phyloP scores from a whole-genome alignment of 2,888 invertebrate species.

The Volucella zonaria region DNA sequence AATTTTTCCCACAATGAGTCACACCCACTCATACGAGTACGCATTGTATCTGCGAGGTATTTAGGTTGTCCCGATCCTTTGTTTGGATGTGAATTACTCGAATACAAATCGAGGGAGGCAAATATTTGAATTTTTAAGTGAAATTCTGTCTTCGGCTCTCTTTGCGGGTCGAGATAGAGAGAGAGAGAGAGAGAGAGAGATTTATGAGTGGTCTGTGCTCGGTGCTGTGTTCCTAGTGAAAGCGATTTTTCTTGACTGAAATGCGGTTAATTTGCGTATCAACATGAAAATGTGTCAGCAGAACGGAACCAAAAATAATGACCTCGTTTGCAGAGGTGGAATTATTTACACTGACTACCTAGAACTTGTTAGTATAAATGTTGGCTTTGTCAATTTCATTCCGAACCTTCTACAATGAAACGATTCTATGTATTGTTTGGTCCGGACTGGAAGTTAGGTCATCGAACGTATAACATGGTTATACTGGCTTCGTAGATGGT shows the following conservation, averaged over 20 bases:
- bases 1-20: constrained; percentile 32
- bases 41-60: neutral
- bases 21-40: constrained; percentile 5
- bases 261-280: constrained; percentile 39
- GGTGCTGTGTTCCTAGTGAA: constrained; percentile 29
- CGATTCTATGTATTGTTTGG: too few relatives aligned
- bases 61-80: neutral
- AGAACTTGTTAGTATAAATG: too few relatives aligned
- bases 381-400: too few relatives aligned
- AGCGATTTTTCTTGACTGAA: constrained; percentile 13
- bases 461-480: too few relatives aligned
- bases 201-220: too few relatives aligned
- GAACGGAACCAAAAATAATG: too few relatives aligned
- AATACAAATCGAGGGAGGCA: constrained; percentile 6
- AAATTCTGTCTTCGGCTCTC: constrained; percentile 10
- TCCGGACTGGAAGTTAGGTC: too few relatives aligned
- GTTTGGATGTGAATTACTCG: constrained; percentile 20
- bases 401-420: too few relatives aligned
- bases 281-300: constrained; percentile 30
- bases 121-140: constrained; percentile 44
- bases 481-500: too few relatives aligned
- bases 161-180: neutral
- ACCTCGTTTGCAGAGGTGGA: too few relatives aligned
- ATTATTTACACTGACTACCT: too few relatives aligned
- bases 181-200: too few relatives aligned